These are phyloP conservation scores for Amphiprion ocellaris DNA, from an alignment of 2,113 vertebrate genomes.

Conservation along the genomic window DNA sequence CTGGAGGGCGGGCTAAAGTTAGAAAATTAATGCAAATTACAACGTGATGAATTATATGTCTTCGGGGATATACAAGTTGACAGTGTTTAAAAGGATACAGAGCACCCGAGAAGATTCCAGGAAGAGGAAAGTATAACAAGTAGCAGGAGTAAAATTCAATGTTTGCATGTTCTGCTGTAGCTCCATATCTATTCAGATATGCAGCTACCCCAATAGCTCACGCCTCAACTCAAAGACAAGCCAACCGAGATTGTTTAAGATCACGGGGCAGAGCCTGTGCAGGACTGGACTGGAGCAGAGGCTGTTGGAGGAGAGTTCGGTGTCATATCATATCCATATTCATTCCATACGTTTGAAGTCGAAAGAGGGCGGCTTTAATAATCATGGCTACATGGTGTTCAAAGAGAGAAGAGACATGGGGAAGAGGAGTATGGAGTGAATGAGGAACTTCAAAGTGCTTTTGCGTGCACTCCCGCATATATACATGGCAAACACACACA, in stretches of 20 bases:
- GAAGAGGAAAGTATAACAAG: neutral
- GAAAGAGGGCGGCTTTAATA: slow-evolving; percentile 75
- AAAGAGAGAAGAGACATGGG: slow-evolving; percentile 75
- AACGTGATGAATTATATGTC: slow-evolving; percentile 1
- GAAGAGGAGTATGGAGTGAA: slow-evolving; percentile 69
- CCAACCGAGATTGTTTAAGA: slow-evolving; percentile 20
- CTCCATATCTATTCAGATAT: slow-evolving; percentile 24
- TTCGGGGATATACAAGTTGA: slow-evolving; percentile 1
- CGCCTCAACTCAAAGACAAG: slow-evolving; percentile 13
- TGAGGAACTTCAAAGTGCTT: slow-evolving; percentile 79
- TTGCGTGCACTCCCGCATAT: slow-evolving; percentile 46
- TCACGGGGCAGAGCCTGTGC: slow-evolving; percentile 1
- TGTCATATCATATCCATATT: slow-evolving; percentile 73
- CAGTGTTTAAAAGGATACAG: neutral
- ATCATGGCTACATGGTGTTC: slow-evolving; percentile 77
- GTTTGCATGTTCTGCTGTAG: slow-evolving; percentile 13
- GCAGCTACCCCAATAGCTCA: slow-evolving; percentile 23
- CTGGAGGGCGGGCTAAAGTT: neutral
- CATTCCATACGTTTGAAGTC: slow-evolving; percentile 80
- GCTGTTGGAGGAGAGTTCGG: slow-evolving; percentile 48
- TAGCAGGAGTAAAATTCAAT: neutral
- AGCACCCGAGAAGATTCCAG: slow-evolving; percentile 17
- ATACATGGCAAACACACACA: slow-evolving; percentile 54
- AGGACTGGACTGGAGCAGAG: slow-evolving; percentile 25
- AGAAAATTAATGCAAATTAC: slow-evolving; percentile 14